Conservation (phyloP, 1,140 invertebrate species). For the Drosophila sp. region DNA sequence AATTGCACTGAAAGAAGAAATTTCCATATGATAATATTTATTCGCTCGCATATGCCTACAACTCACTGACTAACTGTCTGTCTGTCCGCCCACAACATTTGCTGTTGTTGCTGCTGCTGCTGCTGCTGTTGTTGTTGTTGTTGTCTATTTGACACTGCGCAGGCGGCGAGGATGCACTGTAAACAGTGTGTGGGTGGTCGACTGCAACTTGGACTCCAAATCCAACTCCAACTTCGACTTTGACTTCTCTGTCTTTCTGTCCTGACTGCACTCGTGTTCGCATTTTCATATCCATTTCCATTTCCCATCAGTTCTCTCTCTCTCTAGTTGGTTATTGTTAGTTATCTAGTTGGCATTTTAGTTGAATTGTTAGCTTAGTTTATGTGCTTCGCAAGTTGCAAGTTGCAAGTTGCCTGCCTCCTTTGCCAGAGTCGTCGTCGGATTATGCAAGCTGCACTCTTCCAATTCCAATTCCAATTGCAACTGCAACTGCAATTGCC, state of each 20-base stretch:
- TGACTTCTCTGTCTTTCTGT: slow-evolving; percentile 14
- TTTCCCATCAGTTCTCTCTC: slow-evolving; percentile 50
- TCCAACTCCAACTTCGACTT: slow-evolving; percentile 39
- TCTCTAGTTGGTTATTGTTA: slow-evolving; percentile 60
- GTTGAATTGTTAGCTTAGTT: slow-evolving; percentile 78
- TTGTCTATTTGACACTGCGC: slow-evolving; percentile 80
- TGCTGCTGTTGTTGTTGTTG: slow-evolving; percentile 48
- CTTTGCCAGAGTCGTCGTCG: neutral
- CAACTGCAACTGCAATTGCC: slow-evolving; percentile 20
- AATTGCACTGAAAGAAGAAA: slow-evolving; percentile 74
- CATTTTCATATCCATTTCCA: slow-evolving; percentile 71
- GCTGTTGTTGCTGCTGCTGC: slow-evolving; percentile 61
- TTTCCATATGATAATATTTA: slow-evolving; percentile 84
- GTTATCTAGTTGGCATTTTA: slow-evolving; percentile 82
- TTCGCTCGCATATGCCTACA: slow-evolving; percentile 77
- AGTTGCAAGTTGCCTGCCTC: neutral
- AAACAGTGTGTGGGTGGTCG: slow-evolving; percentile 49
- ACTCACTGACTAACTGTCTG: slow-evolving; percentile 49
- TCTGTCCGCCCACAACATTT: slow-evolving; percentile 20
- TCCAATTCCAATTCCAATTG: slow-evolving; percentile 27
- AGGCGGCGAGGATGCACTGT: slow-evolving; percentile 78
- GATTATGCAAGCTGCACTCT: slow-evolving; percentile 56
- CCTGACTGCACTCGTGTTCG: slow-evolving; percentile 52
- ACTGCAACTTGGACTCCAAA: slow-evolving; percentile 35
- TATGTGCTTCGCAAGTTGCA: slow-evolving; percentile 43